phyloP scores from a whole-genome alignment of 2,797 vertebrate species.

The Cottoperca gobio region DNA sequence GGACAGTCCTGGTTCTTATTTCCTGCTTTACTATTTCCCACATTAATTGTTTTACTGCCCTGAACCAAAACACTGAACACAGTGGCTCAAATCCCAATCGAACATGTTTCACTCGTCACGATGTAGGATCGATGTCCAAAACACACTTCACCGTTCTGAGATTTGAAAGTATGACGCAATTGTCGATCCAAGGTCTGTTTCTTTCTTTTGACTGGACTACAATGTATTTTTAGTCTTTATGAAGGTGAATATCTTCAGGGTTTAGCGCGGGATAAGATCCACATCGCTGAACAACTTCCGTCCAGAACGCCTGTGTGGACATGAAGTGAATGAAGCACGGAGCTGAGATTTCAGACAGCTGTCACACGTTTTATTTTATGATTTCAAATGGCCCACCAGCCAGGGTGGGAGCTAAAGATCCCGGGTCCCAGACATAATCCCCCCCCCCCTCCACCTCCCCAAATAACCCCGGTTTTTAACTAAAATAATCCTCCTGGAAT shows the following conservation, averaged over 20 bases:
- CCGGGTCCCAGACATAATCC: conserved; percentile 16
- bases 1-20: conserved; percentile 40
- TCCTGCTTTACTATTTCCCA: conserved; percentile 28
- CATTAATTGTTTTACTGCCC: conserved; percentile 1
- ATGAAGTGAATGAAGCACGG: neutral
- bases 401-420: conserved; percentile 13
- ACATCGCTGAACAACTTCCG: neutral
- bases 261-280: conserved; percentile 34
- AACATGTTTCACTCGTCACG: conserved; percentile 28
- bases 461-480: conserved; percentile 8
- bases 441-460: neutral
- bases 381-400: conserved; percentile 41
- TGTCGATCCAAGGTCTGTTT: neutral
- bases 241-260: neutral
- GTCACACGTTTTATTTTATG: conserved; percentile 43
- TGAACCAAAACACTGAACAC: conserved; percentile 36
- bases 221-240: neutral
- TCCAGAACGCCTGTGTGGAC: neutral
- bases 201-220: conserved; percentile 9
- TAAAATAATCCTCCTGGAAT: conserved; percentile 38
- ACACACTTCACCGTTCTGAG: conserved; percentile 12
- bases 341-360: conserved; percentile 31
- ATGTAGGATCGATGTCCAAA: conserved; percentile 24
- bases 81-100: conserved; percentile 33
- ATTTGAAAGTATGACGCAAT: conserved; percentile 8